Percentiles rank a stretch among this genome's conserved stretches.
Evolutionary conservation across 2,888 invertebrate species (phyloP).

Genomic region (Drosophila barbarae): DNA sequence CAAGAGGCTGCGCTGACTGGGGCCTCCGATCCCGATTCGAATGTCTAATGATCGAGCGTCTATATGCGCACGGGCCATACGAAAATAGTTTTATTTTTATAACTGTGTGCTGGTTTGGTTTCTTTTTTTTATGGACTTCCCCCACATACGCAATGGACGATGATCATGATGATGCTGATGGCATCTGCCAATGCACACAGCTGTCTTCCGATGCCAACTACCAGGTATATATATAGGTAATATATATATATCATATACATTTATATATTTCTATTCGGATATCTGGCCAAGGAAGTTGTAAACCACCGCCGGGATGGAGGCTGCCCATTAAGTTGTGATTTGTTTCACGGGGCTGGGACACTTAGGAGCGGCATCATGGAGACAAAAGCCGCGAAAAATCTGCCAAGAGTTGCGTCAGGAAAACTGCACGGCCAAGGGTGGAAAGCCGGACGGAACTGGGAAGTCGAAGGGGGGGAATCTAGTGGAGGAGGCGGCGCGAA

Average conservation of each 20-base stretch:
- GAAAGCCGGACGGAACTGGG: conserved; percentile 6
- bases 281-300: conserved; percentile 65
- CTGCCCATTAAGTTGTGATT: conserved; percentile 63
- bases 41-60: conserved; percentile 47
- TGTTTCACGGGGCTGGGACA: conserved; percentile 44
- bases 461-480: conserved; percentile 10
- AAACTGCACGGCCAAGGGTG: conserved; percentile 35
- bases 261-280: conserved; percentile 26
- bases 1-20: conserved; percentile 48
- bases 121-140: conserved; percentile 70
- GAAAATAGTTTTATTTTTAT: conserved; percentile 72
- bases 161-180: conserved; percentile 41
- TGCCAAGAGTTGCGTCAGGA: conserved; percentile 17
- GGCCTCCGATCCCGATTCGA: conserved; percentile 15
- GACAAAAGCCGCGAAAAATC: conserved; percentile 52
- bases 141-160: conserved; percentile 61
- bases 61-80: conserved; percentile 58
- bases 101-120: conserved; percentile 71
- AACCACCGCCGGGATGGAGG: conserved; percentile 43
- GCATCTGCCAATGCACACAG: conserved; percentile 69
- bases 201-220: conserved; percentile 61
- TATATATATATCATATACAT: conserved; percentile 3
- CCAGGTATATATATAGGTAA: not conserved
- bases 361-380: conserved; percentile 17
- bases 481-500: conserved; percentile 7